A percentile compares a stretch with the other conserved stretches of the same genome.
phyloP scores from a whole-genome alignment of 2,797 vertebrate species.

The Spinus olivaceus region DNA sequence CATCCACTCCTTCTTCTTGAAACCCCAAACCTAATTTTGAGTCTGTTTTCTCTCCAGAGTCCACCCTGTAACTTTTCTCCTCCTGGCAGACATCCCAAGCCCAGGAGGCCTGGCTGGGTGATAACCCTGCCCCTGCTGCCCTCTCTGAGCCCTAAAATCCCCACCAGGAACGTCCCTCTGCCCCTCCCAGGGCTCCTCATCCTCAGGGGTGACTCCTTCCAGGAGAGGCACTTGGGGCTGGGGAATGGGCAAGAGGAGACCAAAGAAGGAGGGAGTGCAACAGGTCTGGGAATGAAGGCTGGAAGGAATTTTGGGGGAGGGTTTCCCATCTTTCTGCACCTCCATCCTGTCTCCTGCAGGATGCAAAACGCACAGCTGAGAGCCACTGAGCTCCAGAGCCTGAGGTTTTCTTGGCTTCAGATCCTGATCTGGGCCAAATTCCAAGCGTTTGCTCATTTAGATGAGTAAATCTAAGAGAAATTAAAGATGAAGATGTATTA shows the following conservation, averaged over 20 bases:
- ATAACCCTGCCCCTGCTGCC: neutral
- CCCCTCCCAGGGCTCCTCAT: neutral
- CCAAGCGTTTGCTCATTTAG: slow-evolving; percentile 17
- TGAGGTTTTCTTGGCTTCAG: slow-evolving; percentile 31
- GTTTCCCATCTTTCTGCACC: neutral
- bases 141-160: neutral
- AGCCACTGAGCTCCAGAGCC: neutral
- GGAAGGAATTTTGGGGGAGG: neutral
- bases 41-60: neutral
- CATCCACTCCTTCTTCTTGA: neutral
- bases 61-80: neutral
- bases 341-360: neutral
- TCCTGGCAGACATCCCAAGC: neutral
- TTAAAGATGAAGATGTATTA: slow-evolving; percentile 21
- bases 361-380: neutral
- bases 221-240: neutral
- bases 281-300: neutral
- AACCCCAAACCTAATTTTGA: neutral
- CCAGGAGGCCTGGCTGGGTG: neutral
- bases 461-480: slow-evolving; percentile 34
- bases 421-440: slow-evolving; percentile 13
- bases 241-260: neutral
- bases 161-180: rapidly evolving
- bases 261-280: neutral
- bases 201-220: neutral